Evolutionary conservation across 2,888 invertebrate genomes (phyloP).

Genomic region (Drosophila longiperda): DNA sequence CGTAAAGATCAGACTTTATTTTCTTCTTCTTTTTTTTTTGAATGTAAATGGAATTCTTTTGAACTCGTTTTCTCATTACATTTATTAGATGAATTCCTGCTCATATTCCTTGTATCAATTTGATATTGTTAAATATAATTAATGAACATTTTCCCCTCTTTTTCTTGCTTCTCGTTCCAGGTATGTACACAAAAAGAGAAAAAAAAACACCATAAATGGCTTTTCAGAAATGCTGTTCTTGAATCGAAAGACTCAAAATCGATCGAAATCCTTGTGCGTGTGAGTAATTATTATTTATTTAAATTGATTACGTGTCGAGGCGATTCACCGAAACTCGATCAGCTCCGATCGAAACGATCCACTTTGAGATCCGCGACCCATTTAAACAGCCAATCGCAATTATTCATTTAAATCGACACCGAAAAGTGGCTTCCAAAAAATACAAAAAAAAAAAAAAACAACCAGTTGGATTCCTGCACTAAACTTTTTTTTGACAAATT

Average conservation of each 20-base stretch:
- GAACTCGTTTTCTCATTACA: neutral
- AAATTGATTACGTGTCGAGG: conserved; percentile 67
- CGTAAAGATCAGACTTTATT: neutral
- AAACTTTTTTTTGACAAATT: neutral
- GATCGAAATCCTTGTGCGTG: conserved; percentile 39
- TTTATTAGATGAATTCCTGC: neutral
- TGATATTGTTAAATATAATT: conserved; percentile 18
- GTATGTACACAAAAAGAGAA: conserved; percentile 54
- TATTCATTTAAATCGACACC: conserved; percentile 73
- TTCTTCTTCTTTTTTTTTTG: neutral
- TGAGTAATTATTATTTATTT: conserved; percentile 79
- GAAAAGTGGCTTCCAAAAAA: conserved; percentile 21
- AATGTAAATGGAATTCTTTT: neutral
- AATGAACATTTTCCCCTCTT: conserved; percentile 34
- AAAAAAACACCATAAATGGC: conserved; percentile 19
- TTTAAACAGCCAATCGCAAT: conserved; percentile 57
- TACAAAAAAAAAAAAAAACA: conserved; percentile 7
- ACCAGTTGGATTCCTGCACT: conserved; percentile 30
- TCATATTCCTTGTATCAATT: neutral
- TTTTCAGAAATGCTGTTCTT: conserved; percentile 2
- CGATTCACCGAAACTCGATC: conserved; percentile 43
- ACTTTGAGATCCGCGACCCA: conserved; percentile 55
- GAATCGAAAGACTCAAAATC: conserved; percentile 11
- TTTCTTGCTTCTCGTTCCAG: conserved; percentile 47
- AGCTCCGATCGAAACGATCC: conserved; percentile 32